A percentile compares a stretch with the other conserved stretches of the same genome.
Evolutionary conservation across 2,888 invertebrate genomes (phyloP).

Genomic region (Didymodactylos carnosus): DNA sequence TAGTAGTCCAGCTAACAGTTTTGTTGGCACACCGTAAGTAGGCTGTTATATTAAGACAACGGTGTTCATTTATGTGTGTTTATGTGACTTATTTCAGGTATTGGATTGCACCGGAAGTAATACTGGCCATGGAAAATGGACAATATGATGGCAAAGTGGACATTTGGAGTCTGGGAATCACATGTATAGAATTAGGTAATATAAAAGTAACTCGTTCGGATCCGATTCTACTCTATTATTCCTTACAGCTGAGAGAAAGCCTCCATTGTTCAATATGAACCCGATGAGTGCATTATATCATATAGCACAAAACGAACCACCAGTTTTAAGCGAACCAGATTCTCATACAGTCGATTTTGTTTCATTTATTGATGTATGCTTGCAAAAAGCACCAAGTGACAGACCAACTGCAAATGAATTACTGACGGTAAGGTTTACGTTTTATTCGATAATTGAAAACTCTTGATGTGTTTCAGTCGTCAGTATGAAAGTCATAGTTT

Average conservation of each 20-base stretch:
- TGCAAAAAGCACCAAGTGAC: conserved; percentile 73
- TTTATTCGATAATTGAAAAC: background rate
- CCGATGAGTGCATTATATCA: conserved; percentile 99
- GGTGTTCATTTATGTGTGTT: background rate
- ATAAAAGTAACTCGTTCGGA: too few species aligned
- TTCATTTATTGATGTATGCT: conserved; percentile 79
- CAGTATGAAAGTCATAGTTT: too few species aligned
- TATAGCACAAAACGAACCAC: conserved; percentile 97
- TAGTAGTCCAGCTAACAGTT: conserved; percentile 91
- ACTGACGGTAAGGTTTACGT: background rate
- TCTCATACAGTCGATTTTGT: conserved; percentile 57
- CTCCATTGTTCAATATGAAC: conserved; percentile 97
- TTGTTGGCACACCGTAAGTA: conserved; percentile 52
- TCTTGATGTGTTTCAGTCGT: background rate
- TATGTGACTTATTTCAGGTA: conserved; percentile 17
- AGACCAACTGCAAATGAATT: conserved; percentile 34
- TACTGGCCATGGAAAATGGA: conserved; percentile 97
- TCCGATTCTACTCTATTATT: too few species aligned
- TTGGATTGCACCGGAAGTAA: conserved; percentile 81
- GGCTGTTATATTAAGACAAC: too few species aligned
- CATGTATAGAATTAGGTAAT: conserved; percentile 61
- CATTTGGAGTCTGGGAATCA: conserved; percentile 92
- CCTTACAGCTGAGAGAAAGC: conserved; percentile 67
- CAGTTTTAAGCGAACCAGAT: conserved; percentile 43
- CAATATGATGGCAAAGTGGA: conserved; percentile 98